Base-by-base conservation (phyloP, 1,140 invertebrate species). In the Cryptotermes secundus region DNA sequence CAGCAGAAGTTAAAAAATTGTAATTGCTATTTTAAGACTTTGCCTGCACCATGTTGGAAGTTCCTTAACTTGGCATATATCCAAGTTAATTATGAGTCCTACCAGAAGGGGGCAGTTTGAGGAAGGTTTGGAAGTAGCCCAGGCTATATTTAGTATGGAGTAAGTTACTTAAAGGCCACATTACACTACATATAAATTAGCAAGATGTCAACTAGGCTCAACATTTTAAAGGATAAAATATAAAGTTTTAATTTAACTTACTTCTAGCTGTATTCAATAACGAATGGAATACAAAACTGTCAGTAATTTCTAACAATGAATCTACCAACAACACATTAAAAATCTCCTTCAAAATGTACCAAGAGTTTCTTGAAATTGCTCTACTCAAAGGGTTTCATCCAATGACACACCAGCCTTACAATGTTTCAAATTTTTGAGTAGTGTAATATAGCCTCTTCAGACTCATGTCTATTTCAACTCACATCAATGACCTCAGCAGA, bases 121-220 rank as follows among this genome's bases (percentile, higher is more conserved):
- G 59, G 81, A 84, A 84, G 84, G 81, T 65, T 82, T 84, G 84
- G 84, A 84, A 82, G 80, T 31, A 45, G 81, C 34, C 84, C 84
- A 84, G 72, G 84, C 34, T 84, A 84, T 82, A 82, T 84, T 84
- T 84, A 84, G 84, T 38, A 42, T 24, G 36, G 84, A 81, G 72
- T 35, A 81, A 84, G 81, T 84, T 84, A 84, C 72, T 36, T 49
- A 80, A 53, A 84, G 72, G 22, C 84, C 79, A 19, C 9, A 53
- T 84, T 82, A 84, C 84, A 83, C 83, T 83, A 35, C 22, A 34
- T 59, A 72, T 31, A 72, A 72, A 72, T 72, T 72, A 3, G 26
- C 59, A 72, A 6, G 26, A 7, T 26, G n/a, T 31, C 26, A 72
- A 72, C 26, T 72, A 72, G 26, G n/a, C 9, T 6, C 14, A 72